These are phyloP conservation scores for Halocynthia roretzi DNA, from an alignment of 23 tunicate species.

Conservation along the genomic window DNA sequence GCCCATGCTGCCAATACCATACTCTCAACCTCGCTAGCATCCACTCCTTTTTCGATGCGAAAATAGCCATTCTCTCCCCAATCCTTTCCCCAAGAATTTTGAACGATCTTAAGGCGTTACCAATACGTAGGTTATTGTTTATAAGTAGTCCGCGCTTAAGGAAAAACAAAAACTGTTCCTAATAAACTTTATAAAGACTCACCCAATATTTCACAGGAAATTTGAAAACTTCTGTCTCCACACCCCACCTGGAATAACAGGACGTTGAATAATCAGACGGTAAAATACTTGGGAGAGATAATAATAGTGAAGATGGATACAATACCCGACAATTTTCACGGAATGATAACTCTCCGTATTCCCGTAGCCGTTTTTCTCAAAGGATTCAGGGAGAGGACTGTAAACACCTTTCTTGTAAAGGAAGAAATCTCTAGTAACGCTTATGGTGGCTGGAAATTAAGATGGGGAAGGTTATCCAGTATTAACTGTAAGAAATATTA, in stretches of 20 bases:
- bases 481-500: background rate
- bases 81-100: conserved; percentile 47
- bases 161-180: background rate
- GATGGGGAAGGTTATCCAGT: too few relatives aligned
- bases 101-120: conserved; percentile 18
- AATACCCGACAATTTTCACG: conserved; percentile 40
- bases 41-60: conserved; percentile 19
- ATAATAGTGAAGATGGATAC: too few relatives aligned
- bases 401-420: conserved; percentile 35
- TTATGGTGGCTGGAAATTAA: conserved; percentile 26
- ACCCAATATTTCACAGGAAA: conserved; percentile 3
- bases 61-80: conserved; percentile 51
- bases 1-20: conserved; percentile 29
- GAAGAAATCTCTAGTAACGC: conserved; percentile 28
- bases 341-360: conserved; percentile 15
- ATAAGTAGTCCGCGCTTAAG: background rate
- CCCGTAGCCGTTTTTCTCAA: background rate
- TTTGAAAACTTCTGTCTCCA: background rate
- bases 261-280: too few relatives aligned
- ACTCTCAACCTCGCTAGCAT: conserved; percentile 24
- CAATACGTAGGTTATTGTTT: conserved; percentile 2
- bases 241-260: conserved; percentile 4
- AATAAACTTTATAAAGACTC: background rate
- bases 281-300: too few relatives aligned
- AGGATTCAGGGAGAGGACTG: conserved; percentile 6